Evolutionary conservation across 2,113 vertebrate species (phyloP), one percentile per base, ranked within the genome.

Genomic region (Dendrocopos noguchii): DNA sequence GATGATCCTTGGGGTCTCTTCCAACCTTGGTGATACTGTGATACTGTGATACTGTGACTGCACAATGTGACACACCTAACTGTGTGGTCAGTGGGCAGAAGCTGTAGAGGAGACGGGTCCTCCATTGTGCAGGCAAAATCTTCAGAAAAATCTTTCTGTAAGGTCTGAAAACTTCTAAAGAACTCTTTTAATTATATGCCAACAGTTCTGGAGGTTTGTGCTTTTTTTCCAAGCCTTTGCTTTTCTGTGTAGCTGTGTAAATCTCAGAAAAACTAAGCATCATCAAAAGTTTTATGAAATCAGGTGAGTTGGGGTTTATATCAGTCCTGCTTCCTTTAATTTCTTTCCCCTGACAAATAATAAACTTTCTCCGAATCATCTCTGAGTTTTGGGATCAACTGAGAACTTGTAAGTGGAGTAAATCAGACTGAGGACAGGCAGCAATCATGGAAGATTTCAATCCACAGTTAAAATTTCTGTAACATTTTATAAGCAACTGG

Each of bases 31-130:
- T n/a, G n/a, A n/a, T n/a, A n/a, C n/a, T n/a, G n/a, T n/a, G n/a
- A n/a, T n/a, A n/a, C n/a, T n/a, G n/a, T n/a, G n/a, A n/a, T n/a
- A n/a, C n/a, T n/a, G n/a, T 75, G 21, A 19, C 12, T 24, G 31
- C 42, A 42, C 19, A 65, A 2, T 6, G 2, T 8, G 53, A 15
- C 15, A 44, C 29, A 47, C 14, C 6, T 66, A 89, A 29, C 12
- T 28, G 3, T 4, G 1, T 0, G 1, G 33, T 31, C 21, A 36
- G 4, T 10, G 10, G 12, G 70, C 36, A 79, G 47, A 52, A 39
- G 25, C 12, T 65, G 6, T 28, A 36, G 47, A 63, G 33, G 31
- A 47, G 25, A 2, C 31, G 31, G 6, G 16, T 63, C n/a, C 15
- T 77, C 22, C 5, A 4, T 27, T 28, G 18, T 44, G 22, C 34